Evolutionary conservation across 2,888 invertebrate species (phyloP).

Genomic region (Ornithoptera alexandrae): DNA sequence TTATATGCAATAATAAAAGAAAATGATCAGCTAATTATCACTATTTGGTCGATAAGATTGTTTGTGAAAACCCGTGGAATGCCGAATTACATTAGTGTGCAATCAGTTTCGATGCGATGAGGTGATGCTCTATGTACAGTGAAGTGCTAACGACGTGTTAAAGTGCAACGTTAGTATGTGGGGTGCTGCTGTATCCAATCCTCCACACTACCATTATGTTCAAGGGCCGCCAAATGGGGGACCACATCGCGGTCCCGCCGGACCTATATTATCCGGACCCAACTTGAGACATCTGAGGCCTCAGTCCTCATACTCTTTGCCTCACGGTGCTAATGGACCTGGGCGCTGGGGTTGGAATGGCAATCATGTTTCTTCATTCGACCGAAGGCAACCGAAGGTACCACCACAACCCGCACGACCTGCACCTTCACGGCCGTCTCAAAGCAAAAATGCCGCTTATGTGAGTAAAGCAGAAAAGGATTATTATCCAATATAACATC

Average conservation of each 20-base stretch:
- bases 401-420: slow-evolving; percentile 71
- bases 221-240: slow-evolving; percentile 60
- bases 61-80: slow-evolving; percentile 53
- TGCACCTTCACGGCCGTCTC: slow-evolving; percentile 63
- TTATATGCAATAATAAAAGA: slow-evolving; percentile 51
- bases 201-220: slow-evolving; percentile 71
- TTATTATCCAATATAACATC: not conserved
- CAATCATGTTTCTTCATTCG: slow-evolving; percentile 75
- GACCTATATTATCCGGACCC: slow-evolving; percentile 65
- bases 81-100: slow-evolving; percentile 55
- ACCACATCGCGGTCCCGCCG: slow-evolving; percentile 60
- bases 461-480: slow-evolving; percentile 20
- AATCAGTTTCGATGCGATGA: slow-evolving; percentile 58
- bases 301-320: slow-evolving; percentile 77
- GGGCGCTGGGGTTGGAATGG: slow-evolving; percentile 79
- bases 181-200: slow-evolving; percentile 73
- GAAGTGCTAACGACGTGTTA: slow-evolving; percentile 48
- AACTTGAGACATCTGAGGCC: slow-evolving; percentile 63
- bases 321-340: slow-evolving; percentile 78
- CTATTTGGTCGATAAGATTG: slow-evolving; percentile 60
- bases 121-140: slow-evolving; percentile 46
- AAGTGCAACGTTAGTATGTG: slow-evolving; percentile 55
- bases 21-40: slow-evolving; percentile 62
- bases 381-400: slow-evolving; percentile 70
- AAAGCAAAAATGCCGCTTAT: slow-evolving; percentile 53